Percentiles rank a stretch among this genome's conserved stretches.
phyloP scores from a whole-genome alignment of 1,140 invertebrate species.

The Steinernema khuongi region DNA sequence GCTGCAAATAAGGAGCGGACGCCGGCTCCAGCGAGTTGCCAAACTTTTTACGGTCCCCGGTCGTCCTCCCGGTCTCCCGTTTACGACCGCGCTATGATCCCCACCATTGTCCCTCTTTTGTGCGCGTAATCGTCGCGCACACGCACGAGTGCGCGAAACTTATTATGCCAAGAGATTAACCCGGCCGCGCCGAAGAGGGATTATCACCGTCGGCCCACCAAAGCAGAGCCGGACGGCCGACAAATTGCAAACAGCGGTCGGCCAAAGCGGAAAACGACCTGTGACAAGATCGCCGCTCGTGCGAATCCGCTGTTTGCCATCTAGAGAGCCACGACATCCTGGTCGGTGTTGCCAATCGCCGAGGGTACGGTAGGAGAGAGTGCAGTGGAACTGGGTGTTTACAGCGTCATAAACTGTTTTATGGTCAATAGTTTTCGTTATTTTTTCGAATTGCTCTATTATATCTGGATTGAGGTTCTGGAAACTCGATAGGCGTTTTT shows the following conservation, averaged over 20 bases:
- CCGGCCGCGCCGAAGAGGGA: background rate
- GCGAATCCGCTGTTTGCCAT: too few relatives aligned
- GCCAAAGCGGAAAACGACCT: background rate
- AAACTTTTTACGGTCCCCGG: background rate
- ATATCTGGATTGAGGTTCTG: too few relatives aligned
- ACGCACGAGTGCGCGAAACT: slow-evolving; percentile 8
- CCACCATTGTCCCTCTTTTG: background rate
- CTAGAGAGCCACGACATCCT: too few relatives aligned
- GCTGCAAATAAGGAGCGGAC: background rate
- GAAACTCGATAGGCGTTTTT: too few relatives aligned
- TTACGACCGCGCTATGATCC: background rate
- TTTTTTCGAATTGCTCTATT: too few relatives aligned
- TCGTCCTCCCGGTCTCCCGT: background rate
- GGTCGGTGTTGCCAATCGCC: too few relatives aligned
- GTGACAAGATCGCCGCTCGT: background rate
- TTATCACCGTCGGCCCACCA: background rate
- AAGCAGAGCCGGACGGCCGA: background rate
- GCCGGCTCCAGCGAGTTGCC: background rate
- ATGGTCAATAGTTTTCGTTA: too few relatives aligned
- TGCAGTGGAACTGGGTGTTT: too few relatives aligned
- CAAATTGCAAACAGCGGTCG: background rate
- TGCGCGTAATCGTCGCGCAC: slow-evolving; percentile 16
- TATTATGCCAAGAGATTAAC: slow-evolving; percentile 12
- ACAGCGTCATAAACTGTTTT: too few relatives aligned
- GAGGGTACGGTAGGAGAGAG: too few relatives aligned